Base-by-base conservation (phyloP, 2,797 vertebrate genomes). In the Pipistrellus pipistrellus region DNA sequence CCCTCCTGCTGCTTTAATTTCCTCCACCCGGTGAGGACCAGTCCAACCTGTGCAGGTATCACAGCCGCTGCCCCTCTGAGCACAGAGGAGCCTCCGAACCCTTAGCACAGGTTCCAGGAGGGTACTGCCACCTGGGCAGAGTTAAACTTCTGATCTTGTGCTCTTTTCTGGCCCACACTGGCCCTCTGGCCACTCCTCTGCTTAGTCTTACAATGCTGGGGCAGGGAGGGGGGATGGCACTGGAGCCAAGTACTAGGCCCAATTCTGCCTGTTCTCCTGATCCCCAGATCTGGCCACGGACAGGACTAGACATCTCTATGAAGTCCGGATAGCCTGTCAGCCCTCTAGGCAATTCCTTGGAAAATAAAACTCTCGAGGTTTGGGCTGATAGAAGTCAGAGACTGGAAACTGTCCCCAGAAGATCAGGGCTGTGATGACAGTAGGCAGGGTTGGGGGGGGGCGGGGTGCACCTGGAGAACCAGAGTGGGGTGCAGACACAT, bases 401-500 rank as follows among this genome's bases (percentile, higher is more conserved):
- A 11, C 13, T 14, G 20, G 57, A 20, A 21, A 85, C 13, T 1
- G 10, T 4, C 6, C 51, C 30, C 32, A 15, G 55, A 38, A 62
- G 44, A 41, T 44, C 2, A 4, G 46, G 55, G 46, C 21, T 2
- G 51, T 59, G 51, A 57, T 4, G 68, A 30, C 10, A 4, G 57
- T 5, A 5, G 55, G 17, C n/a, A 0, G 17, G 13, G 6, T n/a
- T 3, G 32, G 17, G 32, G 48, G 48, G 32, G 17, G 0, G 3
- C 3, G 32, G 57, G 57, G 25, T 41, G 23, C 23, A 59, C 57
- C 35, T 3, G 10, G 20, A 32, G 12, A 41, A n/a, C 20, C 2
- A 44, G 38, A 3, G 10, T 21, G 6, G 25, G 27, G 18, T 2
- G 18, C 57, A 82, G 57, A 48, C 59, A 10, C 59, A 0, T 46